These are phyloP conservation scores for Leucoma salicis DNA, from an alignment of 2,888 invertebrate genomes.

Conservation along the genomic window DNA sequence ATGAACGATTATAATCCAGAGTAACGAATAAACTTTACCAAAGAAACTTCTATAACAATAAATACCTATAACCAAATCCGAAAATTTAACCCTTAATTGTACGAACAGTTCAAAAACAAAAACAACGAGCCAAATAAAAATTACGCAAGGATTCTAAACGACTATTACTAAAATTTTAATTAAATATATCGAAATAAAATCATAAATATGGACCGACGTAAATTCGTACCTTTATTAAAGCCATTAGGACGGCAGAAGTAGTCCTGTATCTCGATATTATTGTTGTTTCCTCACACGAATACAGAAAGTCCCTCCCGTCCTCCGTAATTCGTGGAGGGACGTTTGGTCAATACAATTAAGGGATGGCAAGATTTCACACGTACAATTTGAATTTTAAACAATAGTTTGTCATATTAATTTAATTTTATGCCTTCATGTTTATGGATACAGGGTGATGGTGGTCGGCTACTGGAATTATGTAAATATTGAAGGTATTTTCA, in stretches of 20 bases:
- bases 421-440: conserved; percentile 65
- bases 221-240: conserved; percentile 79
- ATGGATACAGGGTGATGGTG: conserved; percentile 47
- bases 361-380: conserved; percentile 76
- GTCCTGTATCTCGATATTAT: conserved; percentile 58
- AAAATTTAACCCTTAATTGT: no score
- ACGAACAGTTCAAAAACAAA: conserved; percentile 11
- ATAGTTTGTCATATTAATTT: conserved; percentile 81
- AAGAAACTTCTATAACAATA: no score
- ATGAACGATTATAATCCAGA: no score
- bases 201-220: conserved; percentile 72
- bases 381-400: conserved; percentile 81
- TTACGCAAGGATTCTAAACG: conserved; percentile 23
- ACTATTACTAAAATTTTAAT: conserved; percentile 71
- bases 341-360: conserved; percentile 79
- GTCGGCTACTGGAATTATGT: not conserved
- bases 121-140: conserved; percentile 19
- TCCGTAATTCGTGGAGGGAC: conserved; percentile 49
- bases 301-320: conserved; percentile 36
- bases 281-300: conserved; percentile 47
- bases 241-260: conserved; percentile 66
- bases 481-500: not conserved
- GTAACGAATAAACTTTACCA: no score
- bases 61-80: no score
- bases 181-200: conserved; percentile 78